These are phyloP conservation scores for Stegodyphus mimosarum DNA, from an alignment of 1,140 invertebrate genomes.

Conservation along the genomic window DNA sequence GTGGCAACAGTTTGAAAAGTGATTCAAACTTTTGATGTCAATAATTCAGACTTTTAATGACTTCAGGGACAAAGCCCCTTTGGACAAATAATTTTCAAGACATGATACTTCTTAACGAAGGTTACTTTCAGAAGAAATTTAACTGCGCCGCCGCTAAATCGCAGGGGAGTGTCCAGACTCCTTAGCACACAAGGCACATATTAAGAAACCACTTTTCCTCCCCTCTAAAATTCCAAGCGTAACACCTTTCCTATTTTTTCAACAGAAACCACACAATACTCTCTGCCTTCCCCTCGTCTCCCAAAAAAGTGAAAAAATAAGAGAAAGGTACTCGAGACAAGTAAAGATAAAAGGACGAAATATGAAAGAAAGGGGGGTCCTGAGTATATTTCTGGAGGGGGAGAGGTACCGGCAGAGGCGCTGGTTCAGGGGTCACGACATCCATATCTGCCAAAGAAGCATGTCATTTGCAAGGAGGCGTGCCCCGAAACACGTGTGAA, in stretches of 20 bases:
- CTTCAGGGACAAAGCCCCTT: too few relatives aligned
- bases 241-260: slow-evolving; percentile 3
- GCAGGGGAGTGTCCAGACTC: slow-evolving; percentile 7
- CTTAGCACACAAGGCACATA: background rate
- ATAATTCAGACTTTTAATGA: too few relatives aligned
- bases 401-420: background rate
- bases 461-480: slow-evolving; percentile 41
- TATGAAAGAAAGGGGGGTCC: background rate
- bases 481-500: slow-evolving; percentile 39
- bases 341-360: background rate
- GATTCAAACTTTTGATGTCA: too few relatives aligned
- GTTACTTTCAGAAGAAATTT: too few relatives aligned
- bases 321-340: background rate
- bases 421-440: slow-evolving; percentile 45
- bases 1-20: too few relatives aligned
- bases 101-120: too few relatives aligned
- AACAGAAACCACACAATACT: too few relatives aligned
- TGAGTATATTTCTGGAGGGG: background rate
- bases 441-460: slow-evolving; percentile 55
- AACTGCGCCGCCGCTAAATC: background rate
- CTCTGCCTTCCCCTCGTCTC: background rate
- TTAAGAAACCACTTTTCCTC: background rate
- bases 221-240: slow-evolving; percentile 15
- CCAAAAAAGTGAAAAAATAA: background rate
- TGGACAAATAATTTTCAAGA: too few relatives aligned